Base-by-base conservation (phyloP, 1,140 invertebrate species). In the Lycorma delicatula region DNA sequence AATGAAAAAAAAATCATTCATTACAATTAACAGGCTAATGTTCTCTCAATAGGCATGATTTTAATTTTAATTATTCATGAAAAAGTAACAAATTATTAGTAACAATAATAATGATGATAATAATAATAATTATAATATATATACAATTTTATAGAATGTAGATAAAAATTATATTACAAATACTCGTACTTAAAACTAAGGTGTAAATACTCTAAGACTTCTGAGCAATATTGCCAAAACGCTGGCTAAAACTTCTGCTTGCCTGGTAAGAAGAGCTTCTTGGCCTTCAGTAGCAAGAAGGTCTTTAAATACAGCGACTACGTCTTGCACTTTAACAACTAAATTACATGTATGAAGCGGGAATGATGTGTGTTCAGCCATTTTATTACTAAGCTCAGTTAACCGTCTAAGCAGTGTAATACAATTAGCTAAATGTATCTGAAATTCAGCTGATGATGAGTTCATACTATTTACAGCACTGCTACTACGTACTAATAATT, bases 201-300 rank as follows among this genome's bases (percentile, higher is more conserved):
- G 84, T 44, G 84, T 85, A 70, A 90, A 87, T n/a, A 87, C 84
- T 63, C 88, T 78, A 58, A 93, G 74, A 65, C 87, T 89, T 64
- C 87, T 78, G 62, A 93, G 77, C 49, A 93, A 70, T 18, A 85
- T 84, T 38, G 88, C 88, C 57, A 93, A 74, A 4, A 91, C 84
- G 66, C 83, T 84, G 3, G 89, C 89, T 59, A 93, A 70, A 41
- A 81, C 81, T 64, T 90, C 89, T 0, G 90, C 89, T 67, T 89
- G 81, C 31, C 83, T 73, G 57, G 83, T 82, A 58, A 85, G 67
- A 60, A 83, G 81, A 61, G 82, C 80, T 3, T 81, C 71, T 67
- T 73, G 54, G 59, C 71, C 67, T 74, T 71, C 65, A 63, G 65
- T 67, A 67, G 67, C 63, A 1, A 65, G 46, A 6, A 61, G 49